phyloP scores from a whole-genome alignment of 2,888 invertebrate genomes.

The Criorhina ranunculi region DNA sequence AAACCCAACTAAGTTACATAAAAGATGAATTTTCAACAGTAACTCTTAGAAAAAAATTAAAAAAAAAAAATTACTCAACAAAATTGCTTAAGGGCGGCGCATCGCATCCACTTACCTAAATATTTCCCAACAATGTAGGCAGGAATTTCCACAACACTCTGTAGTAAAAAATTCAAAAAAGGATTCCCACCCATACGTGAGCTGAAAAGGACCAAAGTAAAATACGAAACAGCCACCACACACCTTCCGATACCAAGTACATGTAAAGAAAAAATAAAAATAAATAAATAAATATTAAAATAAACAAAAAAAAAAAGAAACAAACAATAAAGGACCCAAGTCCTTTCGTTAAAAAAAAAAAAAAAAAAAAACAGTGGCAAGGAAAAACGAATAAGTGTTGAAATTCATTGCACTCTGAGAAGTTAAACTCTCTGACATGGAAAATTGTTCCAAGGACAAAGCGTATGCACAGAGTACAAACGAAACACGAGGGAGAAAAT shows the following conservation, averaged over 20 bases:
- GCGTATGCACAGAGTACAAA: slow-evolving; percentile 68
- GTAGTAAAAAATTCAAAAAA: slow-evolving; percentile 88
- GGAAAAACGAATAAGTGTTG: slow-evolving; percentile 65
- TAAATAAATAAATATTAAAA: slow-evolving; percentile 14
- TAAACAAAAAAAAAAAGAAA: slow-evolving; percentile 47
- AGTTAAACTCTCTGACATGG: slow-evolving; percentile 72
- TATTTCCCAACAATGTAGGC: slow-evolving; percentile 87
- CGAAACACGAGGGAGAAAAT: slow-evolving; percentile 42
- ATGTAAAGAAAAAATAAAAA: slow-evolving; percentile 73
- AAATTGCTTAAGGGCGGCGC: slow-evolving; percentile 22
- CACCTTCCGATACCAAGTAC: slow-evolving; percentile 83
- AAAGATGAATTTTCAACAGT: slow-evolving; percentile 11
- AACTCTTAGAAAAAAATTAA: not conserved
- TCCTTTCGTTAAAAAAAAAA: slow-evolving; percentile 40
- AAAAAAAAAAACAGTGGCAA: slow-evolving; percentile 27
- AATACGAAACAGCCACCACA: slow-evolving; percentile 85
- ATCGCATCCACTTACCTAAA: slow-evolving; percentile 80
- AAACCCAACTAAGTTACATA: not conserved
- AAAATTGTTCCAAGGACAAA: slow-evolving; percentile 76
- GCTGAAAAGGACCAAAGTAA: slow-evolving; percentile 86
- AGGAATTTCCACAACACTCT: slow-evolving; percentile 88
- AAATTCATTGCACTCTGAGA: slow-evolving; percentile 69
- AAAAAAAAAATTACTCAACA: slow-evolving; percentile 41
- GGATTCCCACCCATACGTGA: slow-evolving; percentile 87
- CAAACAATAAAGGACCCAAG: slow-evolving; percentile 55